Base-by-base conservation (phyloP, 2,797 vertebrate species). In the Kryptopterus vitreolus region DNA sequence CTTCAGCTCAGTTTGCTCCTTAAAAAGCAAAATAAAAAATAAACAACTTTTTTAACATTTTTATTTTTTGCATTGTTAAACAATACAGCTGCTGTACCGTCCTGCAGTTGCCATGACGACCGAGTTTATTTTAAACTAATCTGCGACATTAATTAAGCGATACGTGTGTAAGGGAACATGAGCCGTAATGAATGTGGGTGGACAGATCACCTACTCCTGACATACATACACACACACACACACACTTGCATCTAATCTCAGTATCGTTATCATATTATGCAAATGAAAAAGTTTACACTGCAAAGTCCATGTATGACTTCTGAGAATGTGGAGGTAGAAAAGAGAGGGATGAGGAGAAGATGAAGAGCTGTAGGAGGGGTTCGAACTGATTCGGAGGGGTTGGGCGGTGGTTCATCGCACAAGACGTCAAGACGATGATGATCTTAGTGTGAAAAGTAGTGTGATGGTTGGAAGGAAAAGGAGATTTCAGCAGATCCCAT, bases 131-230 rank as follows among this genome's bases (percentile, higher is more conserved):
- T 72, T 55, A 72, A 55, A 72, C 70, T 55, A 55, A 72, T 84
- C 86, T 88, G 85, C 48, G 48, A 71, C 12, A 1, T 72, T 72
- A 72, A 72, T 72, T 72, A 72, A 72, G 52, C 31, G 2, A 53
- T 71, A 55, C 43, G 22, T 29, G 70, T 72, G 70, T 55, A 55
- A 55, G 31, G n/a, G 70, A 72, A 72, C 70, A 72, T 72, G 70
- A 71, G 70, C 50, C 12, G 31, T 72, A 72, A 72, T 72, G 29
- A 72, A 72, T 35, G 70, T 55, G 52, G 70, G 70, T 72, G 70
- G 70, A 72, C 70, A 35, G 50, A 72, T 72, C 31, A 55, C 31
- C 70, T 55, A n/a, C 70, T 55, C 55, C 70, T 72, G 15, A 69
- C 43, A 46, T 38, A 68, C 65, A 43, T 22, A 68, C 65, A 68